phyloP scores from a whole-genome alignment of 2,888 invertebrate genomes.

The Pristionchus exspectatus region DNA sequence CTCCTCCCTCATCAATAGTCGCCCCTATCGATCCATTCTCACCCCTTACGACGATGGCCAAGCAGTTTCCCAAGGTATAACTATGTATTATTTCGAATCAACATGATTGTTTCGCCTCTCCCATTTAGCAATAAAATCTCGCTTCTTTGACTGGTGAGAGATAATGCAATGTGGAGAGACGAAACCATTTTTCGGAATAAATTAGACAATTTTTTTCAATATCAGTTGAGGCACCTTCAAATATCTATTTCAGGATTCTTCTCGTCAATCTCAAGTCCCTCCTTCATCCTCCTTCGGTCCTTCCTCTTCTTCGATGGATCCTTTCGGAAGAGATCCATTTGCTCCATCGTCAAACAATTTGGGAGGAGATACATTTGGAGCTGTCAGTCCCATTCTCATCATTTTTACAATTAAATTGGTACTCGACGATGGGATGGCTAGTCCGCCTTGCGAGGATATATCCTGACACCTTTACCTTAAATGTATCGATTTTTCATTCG shows the following conservation, averaged over 20 bases:
- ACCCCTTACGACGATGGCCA: background rate
- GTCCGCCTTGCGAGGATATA: too few species aligned
- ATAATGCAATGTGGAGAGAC: too few species aligned
- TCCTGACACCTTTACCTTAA: too few species aligned
- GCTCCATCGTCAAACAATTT: background rate
- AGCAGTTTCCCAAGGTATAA: conserved; percentile 28
- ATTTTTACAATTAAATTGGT: background rate
- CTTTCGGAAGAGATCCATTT: conserved; percentile 41
- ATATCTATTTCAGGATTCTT: background rate
- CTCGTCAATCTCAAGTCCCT: background rate
- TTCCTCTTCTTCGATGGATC: conserved; percentile 5
- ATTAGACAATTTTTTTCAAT: too few species aligned
- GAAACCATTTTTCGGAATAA: too few species aligned
- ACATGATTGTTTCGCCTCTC: too few species aligned
- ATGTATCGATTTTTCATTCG: too few species aligned
- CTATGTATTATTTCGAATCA: background rate
- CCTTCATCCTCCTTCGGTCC: background rate
- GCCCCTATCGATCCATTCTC: conserved; percentile 51
- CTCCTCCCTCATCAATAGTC: background rate
- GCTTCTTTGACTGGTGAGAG: too few species aligned
- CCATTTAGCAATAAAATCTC: too few species aligned
- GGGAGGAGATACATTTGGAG: conserved; percentile 32
- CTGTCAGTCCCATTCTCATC: background rate
- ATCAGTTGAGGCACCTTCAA: too few species aligned
- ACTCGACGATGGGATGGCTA: too few species aligned